These are phyloP conservation scores for Novumbra hubbsi DNA, from an alignment of 2,797 vertebrate genomes.

Conservation along the genomic window DNA sequence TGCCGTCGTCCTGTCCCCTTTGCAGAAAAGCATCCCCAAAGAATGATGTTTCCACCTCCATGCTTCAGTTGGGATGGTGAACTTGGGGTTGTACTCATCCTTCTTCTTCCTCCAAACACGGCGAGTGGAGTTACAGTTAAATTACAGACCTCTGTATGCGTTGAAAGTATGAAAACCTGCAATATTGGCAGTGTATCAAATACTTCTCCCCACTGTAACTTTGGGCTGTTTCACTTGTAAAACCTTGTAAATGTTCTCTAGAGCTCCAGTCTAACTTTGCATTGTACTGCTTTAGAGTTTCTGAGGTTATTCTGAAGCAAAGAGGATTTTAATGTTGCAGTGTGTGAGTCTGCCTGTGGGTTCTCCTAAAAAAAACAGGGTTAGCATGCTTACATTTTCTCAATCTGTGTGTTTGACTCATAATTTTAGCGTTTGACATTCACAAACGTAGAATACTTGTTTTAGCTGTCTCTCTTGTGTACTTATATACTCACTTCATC, in stretches of 20 bases:
- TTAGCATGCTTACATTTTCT: background rate
- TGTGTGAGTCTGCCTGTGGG: background rate
- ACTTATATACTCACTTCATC: background rate
- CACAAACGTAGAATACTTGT: background rate
- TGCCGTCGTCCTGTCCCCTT: too few species aligned
- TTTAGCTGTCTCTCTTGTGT: background rate
- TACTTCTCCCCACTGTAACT: too few species aligned
- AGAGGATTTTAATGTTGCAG: background rate
- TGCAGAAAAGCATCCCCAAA: too few species aligned
- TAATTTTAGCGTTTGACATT: conserved; percentile 10
- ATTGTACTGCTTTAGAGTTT: background rate
- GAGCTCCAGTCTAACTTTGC: background rate
- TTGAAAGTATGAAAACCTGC: too few species aligned
- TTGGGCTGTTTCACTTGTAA: background rate
- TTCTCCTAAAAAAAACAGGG: background rate
- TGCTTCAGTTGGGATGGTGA: too few species aligned
- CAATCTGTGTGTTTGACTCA: background rate
- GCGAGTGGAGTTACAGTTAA: too few species aligned
- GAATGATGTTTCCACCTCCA: too few species aligned
- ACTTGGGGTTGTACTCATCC: too few species aligned
- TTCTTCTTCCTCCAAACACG: too few species aligned
- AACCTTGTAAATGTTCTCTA: background rate
- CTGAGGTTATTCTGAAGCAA: background rate
- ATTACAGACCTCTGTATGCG: too few species aligned
- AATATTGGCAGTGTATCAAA: too few species aligned